A percentile compares a stretch with the other conserved stretches of the same genome.
These are phyloP conservation scores for Mesembrinibis cayennensis DNA, from an alignment of 2,113 vertebrate genomes.

Conservation along the genomic window DNA sequence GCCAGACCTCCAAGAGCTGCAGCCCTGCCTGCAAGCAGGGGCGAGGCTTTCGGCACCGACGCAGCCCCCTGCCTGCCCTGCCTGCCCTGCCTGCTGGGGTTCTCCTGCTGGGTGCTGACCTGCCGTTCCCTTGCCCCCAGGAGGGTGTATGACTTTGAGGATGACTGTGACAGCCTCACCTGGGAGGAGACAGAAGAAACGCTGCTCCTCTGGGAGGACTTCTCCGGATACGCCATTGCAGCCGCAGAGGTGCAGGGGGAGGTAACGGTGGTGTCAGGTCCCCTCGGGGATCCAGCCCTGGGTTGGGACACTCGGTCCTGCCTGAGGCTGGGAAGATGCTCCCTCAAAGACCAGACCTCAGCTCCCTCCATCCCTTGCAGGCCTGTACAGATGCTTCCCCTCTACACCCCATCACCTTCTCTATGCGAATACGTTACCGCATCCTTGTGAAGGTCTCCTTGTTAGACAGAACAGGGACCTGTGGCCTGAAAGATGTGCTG, in stretches of 20 bases:
- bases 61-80: background rate
- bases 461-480: background rate
- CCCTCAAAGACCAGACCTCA: background rate
- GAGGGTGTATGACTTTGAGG: constrained; percentile 95
- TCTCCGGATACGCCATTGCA: constrained; percentile 90
- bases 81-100: background rate
- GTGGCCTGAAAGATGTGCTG: background rate
- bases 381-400: background rate
- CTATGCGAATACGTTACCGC: background rate
- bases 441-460: background rate
- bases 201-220: constrained; percentile 95
- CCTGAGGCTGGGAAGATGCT: background rate
- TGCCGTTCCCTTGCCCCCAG: constrained; percentile 67
- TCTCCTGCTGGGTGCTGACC: background rate
- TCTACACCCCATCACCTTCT: background rate
- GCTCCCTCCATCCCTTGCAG: background rate
- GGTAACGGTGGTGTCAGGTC: constrained; percentile 70
- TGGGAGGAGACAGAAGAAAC: constrained; percentile 99
- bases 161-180: constrained; percentile 95
- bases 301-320: background rate
- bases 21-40: fast-evolving
- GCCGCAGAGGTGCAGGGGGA: constrained; percentile 88
- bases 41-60: fast-evolving
- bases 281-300: background rate
- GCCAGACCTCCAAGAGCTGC: background rate